Conservation (phyloP, 2,888 invertebrate species). For the Cepaea hortensis region DNA sequence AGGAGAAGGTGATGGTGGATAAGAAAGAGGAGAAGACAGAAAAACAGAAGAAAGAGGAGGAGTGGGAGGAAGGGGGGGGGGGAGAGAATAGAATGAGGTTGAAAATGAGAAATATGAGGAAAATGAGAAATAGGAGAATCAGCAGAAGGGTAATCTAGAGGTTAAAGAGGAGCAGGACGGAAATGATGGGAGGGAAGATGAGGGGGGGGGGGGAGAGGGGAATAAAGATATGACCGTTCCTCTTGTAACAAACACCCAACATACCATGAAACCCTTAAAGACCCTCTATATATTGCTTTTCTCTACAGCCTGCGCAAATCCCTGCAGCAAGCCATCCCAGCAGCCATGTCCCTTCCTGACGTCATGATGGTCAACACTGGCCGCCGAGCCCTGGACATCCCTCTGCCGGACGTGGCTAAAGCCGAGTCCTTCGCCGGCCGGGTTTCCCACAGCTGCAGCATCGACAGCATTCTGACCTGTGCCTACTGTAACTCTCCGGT, state of each 20-base stretch:
- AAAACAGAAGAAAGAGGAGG: too few species aligned
- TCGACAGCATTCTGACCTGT: neutral
- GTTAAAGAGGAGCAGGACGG: too few species aligned
- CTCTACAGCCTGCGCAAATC: constrained; percentile 23
- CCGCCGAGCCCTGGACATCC: constrained; percentile 4
- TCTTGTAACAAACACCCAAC: neutral
- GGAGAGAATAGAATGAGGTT: too few species aligned
- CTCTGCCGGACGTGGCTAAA: constrained; percentile 35
- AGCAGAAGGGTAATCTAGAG: too few species aligned
- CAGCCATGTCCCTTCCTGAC: constrained; percentile 37
- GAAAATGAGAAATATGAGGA: too few species aligned
- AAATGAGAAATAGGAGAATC: too few species aligned
- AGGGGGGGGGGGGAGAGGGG: too few species aligned
- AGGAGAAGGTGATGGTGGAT: too few species aligned
- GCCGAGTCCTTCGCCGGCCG: constrained; percentile 39
- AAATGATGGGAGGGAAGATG: too few species aligned
- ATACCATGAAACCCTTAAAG: neutral
- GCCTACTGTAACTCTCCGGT: neutral
- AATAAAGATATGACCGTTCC: too few species aligned
- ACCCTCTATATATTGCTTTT: neutral
- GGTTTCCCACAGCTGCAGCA: constrained; percentile 19
- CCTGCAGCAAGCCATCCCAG: constrained; percentile 33
- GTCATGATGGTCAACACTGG: constrained; percentile 44
- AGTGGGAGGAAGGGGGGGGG: too few species aligned
- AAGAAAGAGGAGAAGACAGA: too few species aligned